Percentiles rank a stretch among this genome's conserved stretches.
Evolutionary conservation across 2,113 vertebrate species (phyloP).

Genomic region (Pseudopodoces humilis): DNA sequence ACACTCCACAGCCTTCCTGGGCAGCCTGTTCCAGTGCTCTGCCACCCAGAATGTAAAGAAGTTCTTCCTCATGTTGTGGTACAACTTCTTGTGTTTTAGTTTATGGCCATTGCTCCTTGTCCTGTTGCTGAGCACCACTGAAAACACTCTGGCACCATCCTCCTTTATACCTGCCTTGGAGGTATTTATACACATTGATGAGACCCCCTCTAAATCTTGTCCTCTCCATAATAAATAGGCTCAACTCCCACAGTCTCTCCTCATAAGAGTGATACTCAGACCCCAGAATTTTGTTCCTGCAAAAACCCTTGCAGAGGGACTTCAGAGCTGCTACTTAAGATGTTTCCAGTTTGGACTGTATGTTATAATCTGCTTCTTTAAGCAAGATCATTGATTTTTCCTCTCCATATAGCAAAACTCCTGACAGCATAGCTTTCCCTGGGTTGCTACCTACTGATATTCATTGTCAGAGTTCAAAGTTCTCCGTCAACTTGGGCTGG

Average conservation of each 20-base stretch:
- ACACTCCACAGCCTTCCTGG: neutral
- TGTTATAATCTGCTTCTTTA: neutral
- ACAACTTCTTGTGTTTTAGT: neutral
- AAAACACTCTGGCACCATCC: neutral
- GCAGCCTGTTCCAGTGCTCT: neutral
- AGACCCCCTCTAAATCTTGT: neutral
- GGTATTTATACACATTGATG: neutral
- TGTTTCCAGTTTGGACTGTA: neutral
- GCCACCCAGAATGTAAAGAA: neutral
- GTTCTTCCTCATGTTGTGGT: neutral
- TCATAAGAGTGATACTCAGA: neutral
- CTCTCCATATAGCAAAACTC: neutral
- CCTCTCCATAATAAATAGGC: neutral
- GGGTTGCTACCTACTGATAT: neutral
- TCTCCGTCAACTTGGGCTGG: neutral
- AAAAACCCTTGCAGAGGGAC: neutral
- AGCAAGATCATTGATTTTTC: neutral
- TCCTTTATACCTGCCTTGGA: neutral
- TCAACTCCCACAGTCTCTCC: accelerated
- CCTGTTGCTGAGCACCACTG: accelerated
- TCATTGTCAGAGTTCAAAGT: neutral
- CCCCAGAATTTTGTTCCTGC: neutral
- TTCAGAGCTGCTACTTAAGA: neutral
- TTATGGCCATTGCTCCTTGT: neutral
- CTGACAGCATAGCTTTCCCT: neutral